Conservation (phyloP, 2,888 invertebrate species). For the Lissocephala sabroskyi region DNA sequence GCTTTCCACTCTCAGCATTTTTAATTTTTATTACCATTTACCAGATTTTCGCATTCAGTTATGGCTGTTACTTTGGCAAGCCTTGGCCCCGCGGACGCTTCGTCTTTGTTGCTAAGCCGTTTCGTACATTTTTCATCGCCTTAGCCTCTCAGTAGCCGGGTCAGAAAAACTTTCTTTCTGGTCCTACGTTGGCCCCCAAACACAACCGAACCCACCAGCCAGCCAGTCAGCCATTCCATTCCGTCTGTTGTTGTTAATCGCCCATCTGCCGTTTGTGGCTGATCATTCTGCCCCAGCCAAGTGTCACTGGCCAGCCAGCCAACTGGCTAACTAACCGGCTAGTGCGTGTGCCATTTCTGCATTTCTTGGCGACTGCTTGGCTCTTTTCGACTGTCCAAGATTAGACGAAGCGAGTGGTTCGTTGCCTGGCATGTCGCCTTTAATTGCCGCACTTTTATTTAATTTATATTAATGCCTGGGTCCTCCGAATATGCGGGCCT, state of each 20-base stretch:
- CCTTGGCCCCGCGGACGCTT: too few relatives aligned
- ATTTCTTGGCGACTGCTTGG: too few relatives aligned
- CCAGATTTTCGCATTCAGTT: conserved; percentile 49
- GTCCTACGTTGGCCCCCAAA: conserved; percentile 29
- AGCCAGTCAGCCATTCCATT: conserved; percentile 3
- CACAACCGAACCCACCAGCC: conserved; percentile 39
- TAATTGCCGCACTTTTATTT: conserved; percentile 62
- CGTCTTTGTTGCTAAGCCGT: conserved; percentile 11
- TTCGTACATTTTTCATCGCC: conserved; percentile 50
- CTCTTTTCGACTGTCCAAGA: conserved; percentile 29
- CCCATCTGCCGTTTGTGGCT: conserved; percentile 45
- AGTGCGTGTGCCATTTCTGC: conserved; percentile 33
- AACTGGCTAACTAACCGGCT: too few relatives aligned
- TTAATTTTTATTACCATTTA: conserved; percentile 58
- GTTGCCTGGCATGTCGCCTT: conserved; percentile 34
- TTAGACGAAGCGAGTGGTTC: conserved; percentile 32
- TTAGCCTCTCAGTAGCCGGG: conserved; percentile 47
- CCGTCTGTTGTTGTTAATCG: conserved; percentile 25
- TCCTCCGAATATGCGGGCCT: too few relatives aligned
- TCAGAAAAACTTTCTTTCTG: conserved; percentile 54
- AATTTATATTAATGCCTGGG: conserved; percentile 49
- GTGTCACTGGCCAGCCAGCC: conserved; percentile 47
- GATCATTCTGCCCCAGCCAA: conserved; percentile 18
- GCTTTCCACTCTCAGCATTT: conserved; percentile 45
- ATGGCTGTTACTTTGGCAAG: conserved; percentile 40